Percentiles rank a stretch among this genome's conserved stretches.
phyloP scores from a whole-genome alignment of 2,113 vertebrate species.

The Microtus oregoni region DNA sequence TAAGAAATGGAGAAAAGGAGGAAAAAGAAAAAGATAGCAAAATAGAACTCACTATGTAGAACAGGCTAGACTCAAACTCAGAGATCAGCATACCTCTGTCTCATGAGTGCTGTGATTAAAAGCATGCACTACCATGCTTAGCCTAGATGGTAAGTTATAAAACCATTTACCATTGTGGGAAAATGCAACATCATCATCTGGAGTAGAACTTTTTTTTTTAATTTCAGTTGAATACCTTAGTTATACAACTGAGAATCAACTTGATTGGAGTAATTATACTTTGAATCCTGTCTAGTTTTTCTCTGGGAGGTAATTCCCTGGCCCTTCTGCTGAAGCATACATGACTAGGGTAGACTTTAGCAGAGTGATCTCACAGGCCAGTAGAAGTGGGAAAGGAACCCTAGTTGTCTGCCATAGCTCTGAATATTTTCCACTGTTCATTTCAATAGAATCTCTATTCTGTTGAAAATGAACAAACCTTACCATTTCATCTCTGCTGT shows the following conservation, averaged over 20 bases:
- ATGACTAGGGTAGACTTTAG: neutral
- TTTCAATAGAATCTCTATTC: neutral
- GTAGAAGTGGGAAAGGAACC: neutral
- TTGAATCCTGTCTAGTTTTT: neutral
- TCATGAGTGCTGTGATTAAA: neutral
- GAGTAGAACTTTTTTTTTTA: neutral
- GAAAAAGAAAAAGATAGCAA: neutral
- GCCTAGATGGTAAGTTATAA: neutral
- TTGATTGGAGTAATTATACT: neutral
- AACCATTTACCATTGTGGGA: neutral
- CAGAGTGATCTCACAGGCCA: neutral
- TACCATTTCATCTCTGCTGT: neutral
- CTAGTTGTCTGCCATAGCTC: neutral
- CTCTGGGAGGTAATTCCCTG: neutral
- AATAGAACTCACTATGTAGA: neutral
- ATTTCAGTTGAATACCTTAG: no score
- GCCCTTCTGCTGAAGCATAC: neutral
- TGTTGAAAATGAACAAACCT: neutral
- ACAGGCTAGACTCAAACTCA: neutral
- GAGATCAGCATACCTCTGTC: no score
- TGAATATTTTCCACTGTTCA: neutral
- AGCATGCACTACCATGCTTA: neutral
- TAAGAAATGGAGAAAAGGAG: neutral
- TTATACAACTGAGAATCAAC: neutral
- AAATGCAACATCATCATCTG: neutral